Conservation (phyloP, 2,113 vertebrate species). For the Myrmophylax atrothorax region DNA sequence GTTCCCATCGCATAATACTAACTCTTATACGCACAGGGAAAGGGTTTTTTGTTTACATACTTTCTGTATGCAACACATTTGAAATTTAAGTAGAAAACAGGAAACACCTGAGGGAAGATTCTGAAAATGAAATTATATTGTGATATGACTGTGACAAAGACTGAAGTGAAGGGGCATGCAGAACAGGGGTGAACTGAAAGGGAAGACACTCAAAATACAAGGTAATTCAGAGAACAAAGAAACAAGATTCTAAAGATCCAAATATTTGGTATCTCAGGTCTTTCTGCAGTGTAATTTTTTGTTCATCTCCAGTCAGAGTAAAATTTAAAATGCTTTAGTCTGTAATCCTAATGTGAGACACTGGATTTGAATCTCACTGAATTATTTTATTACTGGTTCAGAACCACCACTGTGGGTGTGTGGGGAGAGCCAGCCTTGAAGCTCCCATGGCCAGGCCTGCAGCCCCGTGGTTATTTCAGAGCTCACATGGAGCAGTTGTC, state of each 20-base stretch:
- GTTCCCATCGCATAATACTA: neutral
- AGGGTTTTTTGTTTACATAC: neutral
- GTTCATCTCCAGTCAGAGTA: neutral
- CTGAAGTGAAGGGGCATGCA: neutral
- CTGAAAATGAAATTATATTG: neutral
- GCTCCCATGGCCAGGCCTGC: no score
- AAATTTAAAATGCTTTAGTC: neutral
- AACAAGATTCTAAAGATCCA: rapidly evolving
- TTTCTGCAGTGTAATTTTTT: neutral
- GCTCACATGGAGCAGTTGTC: no score
- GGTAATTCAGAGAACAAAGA: neutral
- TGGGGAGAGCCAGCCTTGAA: no score
- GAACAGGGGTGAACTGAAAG: neutral
- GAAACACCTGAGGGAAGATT: neutral
- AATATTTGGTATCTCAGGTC: neutral
- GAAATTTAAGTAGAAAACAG: neutral
- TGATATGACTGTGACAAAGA: neutral
- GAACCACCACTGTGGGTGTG: no score
- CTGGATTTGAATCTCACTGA: no score
- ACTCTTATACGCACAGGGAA: neutral
- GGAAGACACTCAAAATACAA: neutral
- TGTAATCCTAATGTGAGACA: neutral
- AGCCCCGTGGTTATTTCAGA: no score
- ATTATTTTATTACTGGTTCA: no score
- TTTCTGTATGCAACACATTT: neutral